Evolutionary conservation across 2,888 invertebrate genomes (phyloP), one percentile per base, ranked within the genome.

Genomic region (Trissolcus brochymenae): DNA sequence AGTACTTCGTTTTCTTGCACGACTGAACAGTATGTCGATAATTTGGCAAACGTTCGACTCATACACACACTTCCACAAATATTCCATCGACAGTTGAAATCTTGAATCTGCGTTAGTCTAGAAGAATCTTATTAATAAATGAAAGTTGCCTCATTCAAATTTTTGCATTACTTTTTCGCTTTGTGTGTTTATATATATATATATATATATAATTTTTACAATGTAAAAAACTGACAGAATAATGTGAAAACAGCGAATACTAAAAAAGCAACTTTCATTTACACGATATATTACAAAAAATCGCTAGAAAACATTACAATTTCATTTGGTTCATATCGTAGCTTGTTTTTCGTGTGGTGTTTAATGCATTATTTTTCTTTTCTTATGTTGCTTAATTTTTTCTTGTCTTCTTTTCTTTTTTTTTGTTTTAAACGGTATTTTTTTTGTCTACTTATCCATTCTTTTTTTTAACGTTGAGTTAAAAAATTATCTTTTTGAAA

Each of bases 281-380:
- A 86, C 76, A 78, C 81, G 83, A 82, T 56, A 82, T 84, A 82
- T 81, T 86, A 87, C 86, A 87, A 83, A 41, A 83, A 85, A 19
- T 86, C 80, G 81, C 85, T 86, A 86, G 78, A 84, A 84, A 70
- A 85, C 82, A 81, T 83, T 84, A 86, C 85, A 85, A 85, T 82
- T 46, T 65, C 82, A 86, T 85, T 83, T 81, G 78, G 84, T 85
- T 83, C 82, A 84, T 84, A 83, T 86, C 86, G 87, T 84, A 87
- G 86, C 85, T 87, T 84, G 84, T 86, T 82, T 80, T 21, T 19
- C 17, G 51, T 51, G 51, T 51, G 7, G 6, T 29, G 19, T 56
- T 56, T 16, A 40, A 40, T 56, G 14, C 78, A 78, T 74, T 25
- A 4, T 56, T 17, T 50, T 73, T 51, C 46, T 29, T 19, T 19